Evolutionary conservation across 2,113 vertebrate species (phyloP).

Genomic region (Actenoides hombroni): DNA sequence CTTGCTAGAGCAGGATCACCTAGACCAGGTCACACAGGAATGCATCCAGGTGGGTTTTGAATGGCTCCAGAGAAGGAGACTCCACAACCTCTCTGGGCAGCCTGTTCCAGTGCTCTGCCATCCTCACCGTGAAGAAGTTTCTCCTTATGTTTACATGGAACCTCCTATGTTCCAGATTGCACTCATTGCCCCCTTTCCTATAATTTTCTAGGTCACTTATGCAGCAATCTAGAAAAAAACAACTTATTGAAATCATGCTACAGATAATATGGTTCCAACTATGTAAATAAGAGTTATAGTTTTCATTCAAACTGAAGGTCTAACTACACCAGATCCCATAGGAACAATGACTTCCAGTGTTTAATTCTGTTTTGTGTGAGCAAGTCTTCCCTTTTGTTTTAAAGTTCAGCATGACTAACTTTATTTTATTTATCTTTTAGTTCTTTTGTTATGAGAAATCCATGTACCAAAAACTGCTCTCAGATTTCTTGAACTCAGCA

Average conservation of each 20-base stretch:
- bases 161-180: too few relatives aligned
- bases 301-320: neutral
- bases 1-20: too few relatives aligned
- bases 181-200: too few relatives aligned
- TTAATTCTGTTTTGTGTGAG: neutral
- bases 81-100: too few relatives aligned
- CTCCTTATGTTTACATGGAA: too few relatives aligned
- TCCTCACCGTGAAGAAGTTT: too few relatives aligned
- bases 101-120: too few relatives aligned
- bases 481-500: neutral
- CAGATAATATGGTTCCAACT: neutral
- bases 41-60: too few relatives aligned
- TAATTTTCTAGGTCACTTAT: neutral
- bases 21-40: too few relatives aligned
- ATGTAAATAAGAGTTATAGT: neutral
- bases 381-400: neutral
- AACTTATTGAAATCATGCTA: neutral
- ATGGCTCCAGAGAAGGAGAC: too few relatives aligned
- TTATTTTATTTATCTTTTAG: neutral
- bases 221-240: neutral
- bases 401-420: neutral
- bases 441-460: neutral
- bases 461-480: neutral
- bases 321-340: neutral
- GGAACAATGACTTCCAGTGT: neutral